A percentile compares a stretch with the other conserved stretches of the same genome.
Evolutionary conservation across 2,113 vertebrate species (phyloP).

Genomic region (Vicugna pacos): DNA sequence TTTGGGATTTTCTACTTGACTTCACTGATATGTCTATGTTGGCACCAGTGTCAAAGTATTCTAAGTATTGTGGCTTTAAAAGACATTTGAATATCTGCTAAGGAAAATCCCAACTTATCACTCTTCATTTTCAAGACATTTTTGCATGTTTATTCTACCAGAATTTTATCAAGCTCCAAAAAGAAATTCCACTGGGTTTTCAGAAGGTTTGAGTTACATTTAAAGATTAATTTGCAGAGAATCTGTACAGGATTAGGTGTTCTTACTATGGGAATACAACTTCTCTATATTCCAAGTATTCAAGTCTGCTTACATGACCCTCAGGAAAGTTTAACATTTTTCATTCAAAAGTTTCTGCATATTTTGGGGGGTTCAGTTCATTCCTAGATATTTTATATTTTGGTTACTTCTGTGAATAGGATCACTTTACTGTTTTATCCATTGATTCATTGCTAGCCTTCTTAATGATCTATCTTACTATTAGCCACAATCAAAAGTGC

Average conservation of each 20-base stretch:
- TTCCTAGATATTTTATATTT: background rate
- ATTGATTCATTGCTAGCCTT: conserved; percentile 7
- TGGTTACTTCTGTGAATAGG: background rate
- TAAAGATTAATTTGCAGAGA: conserved; percentile 25
- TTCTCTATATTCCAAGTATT: background rate
- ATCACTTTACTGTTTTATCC: background rate
- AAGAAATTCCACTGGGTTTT: conserved; percentile 34
- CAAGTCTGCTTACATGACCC: background rate
- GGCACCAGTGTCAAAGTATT: conserved; percentile 53
- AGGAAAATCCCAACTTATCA: conserved; percentile 53
- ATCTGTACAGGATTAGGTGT: background rate
- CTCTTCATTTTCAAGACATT: conserved; percentile 36
- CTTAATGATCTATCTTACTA: conserved; percentile 25
- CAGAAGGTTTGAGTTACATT: background rate
- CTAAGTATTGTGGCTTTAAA: conserved; percentile 35
- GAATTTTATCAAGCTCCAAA: conserved; percentile 63
- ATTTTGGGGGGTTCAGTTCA: background rate
- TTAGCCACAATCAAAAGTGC: background rate
- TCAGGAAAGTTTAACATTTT: background rate
- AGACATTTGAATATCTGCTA: conserved; percentile 57
- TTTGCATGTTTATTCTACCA: conserved; percentile 48
- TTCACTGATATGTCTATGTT: conserved; percentile 52
- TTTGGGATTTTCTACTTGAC: conserved; percentile 70
- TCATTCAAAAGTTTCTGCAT: background rate
- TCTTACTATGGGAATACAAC: background rate